phyloP scores from a whole-genome alignment of 2,113 vertebrate genomes.

The Galeopterus variegatus region DNA sequence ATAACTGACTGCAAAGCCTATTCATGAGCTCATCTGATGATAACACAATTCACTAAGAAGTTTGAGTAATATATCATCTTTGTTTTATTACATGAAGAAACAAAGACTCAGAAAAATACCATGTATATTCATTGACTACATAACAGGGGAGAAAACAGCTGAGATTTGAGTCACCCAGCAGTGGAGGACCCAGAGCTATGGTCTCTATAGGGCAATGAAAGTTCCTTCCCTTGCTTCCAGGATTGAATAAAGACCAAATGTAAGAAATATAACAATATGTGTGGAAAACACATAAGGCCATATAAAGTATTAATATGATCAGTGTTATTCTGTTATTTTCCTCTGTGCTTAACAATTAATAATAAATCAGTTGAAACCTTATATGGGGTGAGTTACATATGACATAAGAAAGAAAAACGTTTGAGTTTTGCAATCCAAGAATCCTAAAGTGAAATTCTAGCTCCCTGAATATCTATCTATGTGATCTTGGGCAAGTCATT shows the following conservation, averaged over 20 bases:
- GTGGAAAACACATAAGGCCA: background rate
- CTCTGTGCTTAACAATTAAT: background rate
- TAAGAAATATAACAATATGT: background rate
- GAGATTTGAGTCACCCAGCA: background rate
- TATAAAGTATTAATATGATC: background rate
- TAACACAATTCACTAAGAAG: background rate
- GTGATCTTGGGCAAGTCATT: slow-evolving; percentile 5
- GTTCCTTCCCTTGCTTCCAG: background rate
- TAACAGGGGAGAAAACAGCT: background rate
- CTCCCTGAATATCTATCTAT: background rate
- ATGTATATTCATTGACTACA: background rate
- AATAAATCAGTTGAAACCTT: background rate
- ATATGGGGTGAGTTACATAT: background rate
- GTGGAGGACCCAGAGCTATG: background rate
- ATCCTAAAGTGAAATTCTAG: background rate
- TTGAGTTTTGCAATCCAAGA: background rate
- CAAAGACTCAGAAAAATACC: background rate
- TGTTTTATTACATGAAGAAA: background rate
- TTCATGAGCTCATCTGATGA: background rate
- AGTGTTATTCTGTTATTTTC: background rate
- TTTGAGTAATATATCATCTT: background rate
- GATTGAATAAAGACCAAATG: background rate
- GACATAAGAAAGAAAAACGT: background rate
- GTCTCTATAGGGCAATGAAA: background rate
- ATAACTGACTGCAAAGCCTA: background rate